Evolutionary conservation across 2,888 invertebrate genomes (phyloP).

Genomic region (Andrena marginata): DNA sequence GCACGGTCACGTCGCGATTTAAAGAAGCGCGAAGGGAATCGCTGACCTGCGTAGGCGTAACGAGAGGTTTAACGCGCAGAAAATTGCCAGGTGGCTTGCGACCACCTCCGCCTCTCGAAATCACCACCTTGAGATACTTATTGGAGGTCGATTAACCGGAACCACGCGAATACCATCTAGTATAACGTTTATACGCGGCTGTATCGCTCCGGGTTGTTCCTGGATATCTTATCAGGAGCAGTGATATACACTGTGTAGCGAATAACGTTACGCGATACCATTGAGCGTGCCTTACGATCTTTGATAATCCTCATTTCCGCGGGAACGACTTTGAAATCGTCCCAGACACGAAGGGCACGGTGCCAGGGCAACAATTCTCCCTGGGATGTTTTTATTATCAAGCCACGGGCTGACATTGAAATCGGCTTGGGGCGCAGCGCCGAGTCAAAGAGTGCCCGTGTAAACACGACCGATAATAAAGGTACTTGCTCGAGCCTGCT

Average conservation of each 20-base stretch:
- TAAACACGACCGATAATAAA: constrained; percentile 51
- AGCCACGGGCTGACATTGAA: constrained; percentile 42
- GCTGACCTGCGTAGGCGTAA: constrained; percentile 60
- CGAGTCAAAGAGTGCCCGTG: constrained; percentile 12
- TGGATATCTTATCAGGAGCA: background rate
- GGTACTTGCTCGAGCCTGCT: constrained; percentile 33
- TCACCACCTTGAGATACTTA: constrained; percentile 41
- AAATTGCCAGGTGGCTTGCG: constrained; percentile 47
- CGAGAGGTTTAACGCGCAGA: constrained; percentile 59
- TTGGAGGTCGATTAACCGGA: constrained; percentile 27
- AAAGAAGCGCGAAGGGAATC: constrained; percentile 38
- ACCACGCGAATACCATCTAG: background rate
- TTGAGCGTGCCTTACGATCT: background rate
- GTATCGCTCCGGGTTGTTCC: background rate
- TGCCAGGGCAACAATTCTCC: background rate
- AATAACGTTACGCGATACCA: background rate
- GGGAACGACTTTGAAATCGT: constrained; percentile 1
- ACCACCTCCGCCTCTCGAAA: constrained; percentile 34
- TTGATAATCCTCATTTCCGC: background rate
- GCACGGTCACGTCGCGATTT: constrained; percentile 38
- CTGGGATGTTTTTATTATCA: constrained; percentile 10
- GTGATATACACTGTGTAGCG: too few species aligned
- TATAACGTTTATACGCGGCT: constrained; percentile 1
- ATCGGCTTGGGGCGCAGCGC: constrained; percentile 19
- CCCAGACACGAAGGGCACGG: background rate